Conservation (phyloP, 2,888 invertebrate genomes). For the Sarcophaga carnaria region DNA sequence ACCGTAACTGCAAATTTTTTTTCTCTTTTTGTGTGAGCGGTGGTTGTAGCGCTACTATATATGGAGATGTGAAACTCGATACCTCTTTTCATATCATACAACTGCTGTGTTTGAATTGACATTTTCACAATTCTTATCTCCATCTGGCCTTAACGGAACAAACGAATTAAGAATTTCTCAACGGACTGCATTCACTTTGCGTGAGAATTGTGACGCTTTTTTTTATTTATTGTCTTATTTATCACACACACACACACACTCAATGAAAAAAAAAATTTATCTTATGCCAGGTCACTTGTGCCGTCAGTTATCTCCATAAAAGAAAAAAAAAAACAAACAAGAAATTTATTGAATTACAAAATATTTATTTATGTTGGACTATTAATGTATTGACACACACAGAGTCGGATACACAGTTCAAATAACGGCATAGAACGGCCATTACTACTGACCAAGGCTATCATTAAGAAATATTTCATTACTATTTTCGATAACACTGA, state of each 20-base stretch:
- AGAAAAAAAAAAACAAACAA: neutral
- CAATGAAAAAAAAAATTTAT: neutral
- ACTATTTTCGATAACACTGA: too few species aligned
- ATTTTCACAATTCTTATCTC: slow-evolving; percentile 39
- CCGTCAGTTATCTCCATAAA: neutral
- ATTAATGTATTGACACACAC: neutral
- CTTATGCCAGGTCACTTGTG: neutral
- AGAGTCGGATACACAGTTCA: too few species aligned
- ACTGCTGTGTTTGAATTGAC: neutral
- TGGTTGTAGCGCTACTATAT: neutral
- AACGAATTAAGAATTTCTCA: slow-evolving; percentile 13
- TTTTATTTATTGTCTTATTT: neutral
- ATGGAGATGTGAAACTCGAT: slow-evolving; percentile 18
- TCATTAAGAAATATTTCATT: neutral
- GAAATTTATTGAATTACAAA: neutral
- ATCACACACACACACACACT: neutral
- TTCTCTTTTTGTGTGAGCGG: neutral
- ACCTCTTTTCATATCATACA: neutral
- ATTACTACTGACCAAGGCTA: neutral
- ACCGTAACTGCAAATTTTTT: neutral
- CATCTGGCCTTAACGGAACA: slow-evolving; percentile 42
- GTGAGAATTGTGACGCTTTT: slow-evolving; percentile 20
- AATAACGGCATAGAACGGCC: neutral
- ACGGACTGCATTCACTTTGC: slow-evolving; percentile 37
- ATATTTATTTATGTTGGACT: neutral